Evolutionary conservation across 1,140 invertebrate species (phyloP).

Genomic region (Macrostomum lignano): DNA sequence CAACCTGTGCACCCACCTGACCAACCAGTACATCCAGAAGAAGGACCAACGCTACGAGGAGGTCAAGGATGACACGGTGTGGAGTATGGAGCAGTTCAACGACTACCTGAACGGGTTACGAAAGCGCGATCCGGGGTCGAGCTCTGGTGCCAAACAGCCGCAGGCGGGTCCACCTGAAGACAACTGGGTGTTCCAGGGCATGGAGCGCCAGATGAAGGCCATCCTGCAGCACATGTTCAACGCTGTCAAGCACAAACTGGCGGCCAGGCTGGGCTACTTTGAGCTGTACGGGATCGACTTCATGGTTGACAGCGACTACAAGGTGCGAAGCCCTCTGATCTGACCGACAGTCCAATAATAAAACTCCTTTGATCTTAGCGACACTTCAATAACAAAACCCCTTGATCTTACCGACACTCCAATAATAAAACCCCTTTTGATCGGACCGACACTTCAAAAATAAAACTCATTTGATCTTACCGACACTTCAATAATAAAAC

Average conservation of each 20-base stretch:
- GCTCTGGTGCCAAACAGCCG: no score
- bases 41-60: slow-evolving; percentile 22
- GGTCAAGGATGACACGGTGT: slow-evolving; percentile 25
- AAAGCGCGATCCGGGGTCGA: slow-evolving; percentile 7
- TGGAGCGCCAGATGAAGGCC: not conserved
- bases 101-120: slow-evolving; percentile 20
- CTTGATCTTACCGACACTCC: no score
- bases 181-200: slow-evolving; percentile 21
- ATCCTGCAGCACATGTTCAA: slow-evolving; percentile 9
- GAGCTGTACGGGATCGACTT: slow-evolving; percentile 28
- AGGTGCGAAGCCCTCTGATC: no score
- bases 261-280: slow-evolving; percentile 20
- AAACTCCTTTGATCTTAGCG: no score
- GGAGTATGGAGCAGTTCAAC: slow-evolving; percentile 28
- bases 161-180: slow-evolving; percentile 14
- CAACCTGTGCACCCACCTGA: slow-evolving; percentile 23
- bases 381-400: no score
- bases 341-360: no score
- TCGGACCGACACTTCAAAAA: no score
- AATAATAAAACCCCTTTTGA: no score
- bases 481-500: no score
- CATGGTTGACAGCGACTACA: slow-evolving; percentile 24
- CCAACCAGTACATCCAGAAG: slow-evolving; percentile 29
- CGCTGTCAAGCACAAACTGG: slow-evolving; percentile 23
- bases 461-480: no score